Evolutionary conservation across 2,888 invertebrate species (phyloP).

Genomic region (Tachina grossa): DNA sequence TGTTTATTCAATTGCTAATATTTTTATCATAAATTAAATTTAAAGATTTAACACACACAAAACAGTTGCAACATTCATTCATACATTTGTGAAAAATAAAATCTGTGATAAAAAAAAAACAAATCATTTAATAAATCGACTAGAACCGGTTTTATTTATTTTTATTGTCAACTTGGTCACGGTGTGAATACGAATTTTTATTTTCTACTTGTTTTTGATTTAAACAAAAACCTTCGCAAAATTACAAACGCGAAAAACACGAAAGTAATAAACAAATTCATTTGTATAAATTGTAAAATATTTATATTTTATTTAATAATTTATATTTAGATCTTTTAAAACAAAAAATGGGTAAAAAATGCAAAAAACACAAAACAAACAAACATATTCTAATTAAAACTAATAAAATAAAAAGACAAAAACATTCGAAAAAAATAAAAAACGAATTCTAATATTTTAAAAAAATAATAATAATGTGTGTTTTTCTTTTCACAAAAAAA

Average conservation of each 20-base stretch:
- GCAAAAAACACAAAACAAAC: slow-evolving; percentile 46
- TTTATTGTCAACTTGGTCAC: slow-evolving; percentile 17
- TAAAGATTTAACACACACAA: no score
- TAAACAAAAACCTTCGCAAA: background rate
- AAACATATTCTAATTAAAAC: slow-evolving; percentile 65
- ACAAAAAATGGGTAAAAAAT: slow-evolving; percentile 47
- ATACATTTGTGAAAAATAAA: background rate
- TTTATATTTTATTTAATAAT: slow-evolving; percentile 67
- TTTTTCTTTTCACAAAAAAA: background rate
- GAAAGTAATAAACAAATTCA: slow-evolving; percentile 54
- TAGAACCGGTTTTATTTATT: background rate
- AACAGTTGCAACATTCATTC: no score
- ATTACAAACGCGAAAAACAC: slow-evolving; percentile 26
- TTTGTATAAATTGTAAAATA: slow-evolving; percentile 70
- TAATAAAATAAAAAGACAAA: slow-evolving; percentile 46
- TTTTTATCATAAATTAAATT: no score
- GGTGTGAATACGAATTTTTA: slow-evolving; percentile 12
- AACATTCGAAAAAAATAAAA: slow-evolving; percentile 47
- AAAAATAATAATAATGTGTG: slow-evolving; percentile 28
- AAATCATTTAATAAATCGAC: background rate
- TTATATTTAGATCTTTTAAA: slow-evolving; percentile 63
- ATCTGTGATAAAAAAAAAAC: background rate
- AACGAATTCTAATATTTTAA: slow-evolving; percentile 53
- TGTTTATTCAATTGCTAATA: no score
- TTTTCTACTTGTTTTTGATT: background rate